Evolutionary conservation across 1,140 invertebrate species (phyloP).

Genomic region (Odontomachus brunneus): DNA sequence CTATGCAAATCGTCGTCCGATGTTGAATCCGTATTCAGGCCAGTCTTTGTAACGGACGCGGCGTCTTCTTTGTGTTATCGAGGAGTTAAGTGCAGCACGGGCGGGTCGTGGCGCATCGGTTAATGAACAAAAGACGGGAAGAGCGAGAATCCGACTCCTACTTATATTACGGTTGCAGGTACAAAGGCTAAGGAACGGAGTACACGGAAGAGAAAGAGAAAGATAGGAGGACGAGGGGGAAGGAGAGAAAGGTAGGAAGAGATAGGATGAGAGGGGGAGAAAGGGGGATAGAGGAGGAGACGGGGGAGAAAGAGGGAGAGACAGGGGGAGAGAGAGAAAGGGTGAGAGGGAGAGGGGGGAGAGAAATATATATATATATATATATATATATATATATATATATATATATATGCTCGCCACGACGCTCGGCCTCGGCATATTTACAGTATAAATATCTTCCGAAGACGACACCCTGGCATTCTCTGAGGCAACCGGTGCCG

Average conservation of each 20-base stretch:
- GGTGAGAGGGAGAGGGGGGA: too few relatives aligned
- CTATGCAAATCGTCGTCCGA: conserved; percentile 37
- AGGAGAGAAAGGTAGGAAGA: too few relatives aligned
- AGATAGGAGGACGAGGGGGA: too few relatives aligned
- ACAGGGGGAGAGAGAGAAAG: too few relatives aligned
- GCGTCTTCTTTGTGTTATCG: conserved; percentile 46
- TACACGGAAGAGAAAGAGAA: neutral
- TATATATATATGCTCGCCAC: too few relatives aligned
- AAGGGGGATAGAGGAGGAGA: too few relatives aligned
- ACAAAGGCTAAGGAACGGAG: conserved; percentile 48
- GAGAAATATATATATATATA: too few relatives aligned
- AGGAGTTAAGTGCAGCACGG: conserved; percentile 46
- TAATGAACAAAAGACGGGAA: conserved; percentile 58
- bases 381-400: too few relatives aligned
- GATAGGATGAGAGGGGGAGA: too few relatives aligned
- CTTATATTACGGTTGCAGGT: conserved; percentile 51
- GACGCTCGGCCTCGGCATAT: neutral
- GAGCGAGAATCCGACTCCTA: conserved; percentile 42
- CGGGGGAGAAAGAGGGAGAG: too few relatives aligned
- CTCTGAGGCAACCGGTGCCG: too few relatives aligned
- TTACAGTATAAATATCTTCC: conserved; percentile 47
- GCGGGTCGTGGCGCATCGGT: conserved; percentile 34
- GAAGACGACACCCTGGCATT: neutral
- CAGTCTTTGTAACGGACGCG: conserved; percentile 35
- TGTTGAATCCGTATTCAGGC: conserved; percentile 39